Conservation (phyloP, 2,113 vertebrate species). For the Oriolus oriolus region DNA sequence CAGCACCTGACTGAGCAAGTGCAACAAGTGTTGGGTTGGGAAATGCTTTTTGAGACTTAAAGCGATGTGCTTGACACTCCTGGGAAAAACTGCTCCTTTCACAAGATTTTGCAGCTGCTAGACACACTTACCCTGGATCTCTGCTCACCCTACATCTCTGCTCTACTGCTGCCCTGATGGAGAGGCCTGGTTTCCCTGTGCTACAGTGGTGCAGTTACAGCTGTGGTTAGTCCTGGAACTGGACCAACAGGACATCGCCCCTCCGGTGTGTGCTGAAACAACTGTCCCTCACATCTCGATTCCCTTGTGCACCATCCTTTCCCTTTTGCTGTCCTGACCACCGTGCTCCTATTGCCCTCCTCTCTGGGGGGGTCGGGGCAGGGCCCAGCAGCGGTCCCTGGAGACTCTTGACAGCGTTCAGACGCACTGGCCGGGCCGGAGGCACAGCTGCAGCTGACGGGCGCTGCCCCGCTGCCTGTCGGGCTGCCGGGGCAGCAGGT, state of each 20-base stretch:
- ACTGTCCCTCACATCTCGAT: accelerated
- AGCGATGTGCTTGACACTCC: accelerated
- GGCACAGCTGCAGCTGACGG: background rate
- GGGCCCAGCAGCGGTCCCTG: background rate
- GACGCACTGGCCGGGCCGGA: accelerated
- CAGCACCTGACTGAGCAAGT: background rate
- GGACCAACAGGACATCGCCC: background rate
- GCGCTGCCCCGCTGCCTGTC: background rate
- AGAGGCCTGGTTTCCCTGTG: background rate
- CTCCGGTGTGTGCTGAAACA: background rate
- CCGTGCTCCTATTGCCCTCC: accelerated
- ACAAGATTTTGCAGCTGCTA: background rate
- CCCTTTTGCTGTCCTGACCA: background rate
- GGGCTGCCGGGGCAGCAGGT: background rate
- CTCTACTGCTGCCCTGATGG: background rate
- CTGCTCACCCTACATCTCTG: background rate
- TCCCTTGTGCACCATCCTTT: background rate
- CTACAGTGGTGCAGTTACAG: background rate
- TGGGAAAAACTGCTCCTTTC: background rate
- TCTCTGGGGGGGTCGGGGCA: accelerated
- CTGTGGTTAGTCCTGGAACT: background rate
- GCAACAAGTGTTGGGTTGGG: background rate
- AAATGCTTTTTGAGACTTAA: background rate
- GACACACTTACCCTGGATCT: background rate
- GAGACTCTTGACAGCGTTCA: accelerated